Conservation (phyloP, 2,888 invertebrate genomes). For the Iselma pallidipennis region DNA sequence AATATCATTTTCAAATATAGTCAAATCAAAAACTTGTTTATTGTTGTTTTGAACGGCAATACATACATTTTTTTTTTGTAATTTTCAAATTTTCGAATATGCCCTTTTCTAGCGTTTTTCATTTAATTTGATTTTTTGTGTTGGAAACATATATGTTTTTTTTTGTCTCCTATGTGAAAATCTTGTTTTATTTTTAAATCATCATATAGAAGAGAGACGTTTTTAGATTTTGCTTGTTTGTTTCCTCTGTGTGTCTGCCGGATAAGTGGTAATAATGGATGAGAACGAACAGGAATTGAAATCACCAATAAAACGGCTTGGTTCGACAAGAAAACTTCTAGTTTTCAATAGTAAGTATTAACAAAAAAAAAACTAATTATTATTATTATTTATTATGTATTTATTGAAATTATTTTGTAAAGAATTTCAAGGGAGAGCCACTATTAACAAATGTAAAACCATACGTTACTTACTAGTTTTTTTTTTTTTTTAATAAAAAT, state of each 20-base stretch:
- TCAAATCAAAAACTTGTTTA: neutral
- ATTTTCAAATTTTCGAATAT: no score
- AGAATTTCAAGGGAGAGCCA: no score
- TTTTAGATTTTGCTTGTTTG: conserved; percentile 23
- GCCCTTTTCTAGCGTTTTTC: neutral
- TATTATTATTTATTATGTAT: no score
- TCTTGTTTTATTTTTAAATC: neutral
- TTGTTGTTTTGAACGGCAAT: neutral
- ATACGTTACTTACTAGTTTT: neutral
- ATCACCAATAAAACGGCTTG: conserved; percentile 79
- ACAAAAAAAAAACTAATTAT: conserved; percentile 8
- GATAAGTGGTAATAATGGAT: conserved; percentile 62
- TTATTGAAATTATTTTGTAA: no score
- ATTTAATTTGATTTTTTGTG: neutral
- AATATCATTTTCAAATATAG: neutral
- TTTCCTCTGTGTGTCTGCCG: conserved; percentile 13
- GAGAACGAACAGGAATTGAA: conserved; percentile 76
- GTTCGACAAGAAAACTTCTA: conserved; percentile 78
- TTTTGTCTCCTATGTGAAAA: neutral
- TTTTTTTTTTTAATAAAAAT: no score
- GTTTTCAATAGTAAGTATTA: conserved; percentile 75
- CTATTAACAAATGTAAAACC: neutral
- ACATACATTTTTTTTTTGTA: no score
- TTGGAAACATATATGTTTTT: neutral
- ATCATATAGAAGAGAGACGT: conserved; percentile 5